Conservation (phyloP, 2,797 vertebrate genomes). For the Phyllotis vaccarum region DNA sequence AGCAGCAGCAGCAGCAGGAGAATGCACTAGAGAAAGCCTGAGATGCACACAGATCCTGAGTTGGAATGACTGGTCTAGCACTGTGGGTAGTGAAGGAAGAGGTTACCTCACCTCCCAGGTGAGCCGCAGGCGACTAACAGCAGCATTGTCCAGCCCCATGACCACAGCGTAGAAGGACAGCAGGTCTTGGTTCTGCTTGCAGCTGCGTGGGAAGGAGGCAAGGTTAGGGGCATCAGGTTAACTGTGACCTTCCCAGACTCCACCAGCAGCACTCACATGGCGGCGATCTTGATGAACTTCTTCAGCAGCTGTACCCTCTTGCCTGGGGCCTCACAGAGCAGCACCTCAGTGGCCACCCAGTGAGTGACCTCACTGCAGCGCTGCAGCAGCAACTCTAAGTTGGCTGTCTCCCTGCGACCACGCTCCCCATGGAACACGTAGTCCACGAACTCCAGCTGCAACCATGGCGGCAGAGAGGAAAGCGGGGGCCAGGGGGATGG, state of each 20-base stretch:
- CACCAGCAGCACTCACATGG: slow-evolving; percentile 91
- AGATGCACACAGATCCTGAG: not conserved
- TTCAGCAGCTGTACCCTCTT: slow-evolving; percentile 96
- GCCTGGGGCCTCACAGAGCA: slow-evolving; percentile 95
- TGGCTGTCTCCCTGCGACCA: slow-evolving; percentile 96
- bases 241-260: fast-evolving
- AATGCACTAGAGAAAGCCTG: not conserved
- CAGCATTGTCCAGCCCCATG: slow-evolving; percentile 95
- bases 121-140: slow-evolving; percentile 94
- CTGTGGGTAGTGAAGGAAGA: too few relatives aligned
- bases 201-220: slow-evolving; percentile 87
- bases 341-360: slow-evolving; percentile 97
- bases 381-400: slow-evolving; percentile 97
- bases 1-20: not conserved
- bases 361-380: slow-evolving; percentile 97
- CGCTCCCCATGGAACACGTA: slow-evolving; percentile 97
- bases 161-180: slow-evolving; percentile 96
- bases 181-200: slow-evolving; percentile 98
- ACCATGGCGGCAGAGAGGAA: fast-evolving
- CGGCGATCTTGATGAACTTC: slow-evolving; percentile 98
- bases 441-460: slow-evolving; percentile 97
- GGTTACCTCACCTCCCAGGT: slow-evolving; percentile 95
- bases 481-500: not conserved
- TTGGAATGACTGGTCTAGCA: not conserved
- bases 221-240: not conserved